Conservation (phyloP, 2,888 invertebrate species). For the Adela reaumurella region DNA sequence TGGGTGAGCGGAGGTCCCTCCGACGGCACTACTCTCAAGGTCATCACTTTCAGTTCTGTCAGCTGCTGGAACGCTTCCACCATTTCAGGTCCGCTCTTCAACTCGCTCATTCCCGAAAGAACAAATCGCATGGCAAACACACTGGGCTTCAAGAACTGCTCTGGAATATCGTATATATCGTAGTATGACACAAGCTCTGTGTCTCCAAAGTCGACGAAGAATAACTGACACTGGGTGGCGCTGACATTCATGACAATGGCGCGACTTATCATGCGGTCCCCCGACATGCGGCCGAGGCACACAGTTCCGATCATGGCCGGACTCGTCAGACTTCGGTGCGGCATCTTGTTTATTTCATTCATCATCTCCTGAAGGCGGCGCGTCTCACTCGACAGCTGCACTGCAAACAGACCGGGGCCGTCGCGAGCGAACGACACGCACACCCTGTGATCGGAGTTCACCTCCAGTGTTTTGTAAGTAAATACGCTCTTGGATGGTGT, state of each 20-base stretch:
- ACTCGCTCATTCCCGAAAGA: slow-evolving; percentile 65
- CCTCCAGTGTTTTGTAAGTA: slow-evolving; percentile 53
- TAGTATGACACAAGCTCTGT: slow-evolving; percentile 68
- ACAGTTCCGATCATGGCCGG: slow-evolving; percentile 72
- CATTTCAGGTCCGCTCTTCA: slow-evolving; percentile 55
- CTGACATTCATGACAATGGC: slow-evolving; percentile 73
- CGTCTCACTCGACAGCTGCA: slow-evolving; percentile 63
- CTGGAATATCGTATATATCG: slow-evolving; percentile 72
- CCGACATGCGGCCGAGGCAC: slow-evolving; percentile 69
- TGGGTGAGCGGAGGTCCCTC: slow-evolving; percentile 71
- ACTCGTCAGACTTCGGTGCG: slow-evolving; percentile 59
- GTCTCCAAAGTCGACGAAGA: slow-evolving; percentile 80
- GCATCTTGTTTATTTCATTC: slow-evolving; percentile 65
- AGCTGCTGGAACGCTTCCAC: slow-evolving; percentile 69
- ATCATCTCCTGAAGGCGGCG: slow-evolving; percentile 64
- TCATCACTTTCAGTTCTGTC: slow-evolving; percentile 60
- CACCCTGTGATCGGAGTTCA: slow-evolving; percentile 59
- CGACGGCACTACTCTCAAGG: slow-evolving; percentile 63
- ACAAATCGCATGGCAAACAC: slow-evolving; percentile 75
- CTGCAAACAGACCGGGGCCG: slow-evolving; percentile 73
- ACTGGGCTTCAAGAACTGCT: slow-evolving; percentile 65
- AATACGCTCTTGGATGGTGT: slow-evolving; percentile 27
- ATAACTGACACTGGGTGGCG: slow-evolving; percentile 69
- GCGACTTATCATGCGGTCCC: slow-evolving; percentile 66
- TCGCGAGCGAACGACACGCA: slow-evolving; percentile 76